These are phyloP conservation scores for Xyrichtys novacula DNA, from an alignment of 2,797 vertebrate species.

Conservation along the genomic window DNA sequence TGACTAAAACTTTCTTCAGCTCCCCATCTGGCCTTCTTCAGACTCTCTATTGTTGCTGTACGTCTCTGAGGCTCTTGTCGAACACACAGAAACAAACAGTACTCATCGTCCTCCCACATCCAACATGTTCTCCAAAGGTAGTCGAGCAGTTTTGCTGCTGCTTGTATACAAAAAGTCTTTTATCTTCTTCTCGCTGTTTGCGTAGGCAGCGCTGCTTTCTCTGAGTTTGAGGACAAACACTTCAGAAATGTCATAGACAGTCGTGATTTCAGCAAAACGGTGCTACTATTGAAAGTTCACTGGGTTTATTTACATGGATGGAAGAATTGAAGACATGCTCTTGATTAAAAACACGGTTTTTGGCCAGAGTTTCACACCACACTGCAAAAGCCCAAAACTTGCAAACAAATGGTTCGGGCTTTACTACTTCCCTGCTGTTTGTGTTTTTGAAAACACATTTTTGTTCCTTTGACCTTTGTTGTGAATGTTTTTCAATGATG, in stretches of 20 bases:
- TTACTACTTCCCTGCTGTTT: no score
- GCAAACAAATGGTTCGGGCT: no score
- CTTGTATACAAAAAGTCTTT: background rate
- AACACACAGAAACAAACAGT: constrained; percentile 24
- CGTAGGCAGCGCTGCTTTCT: constrained; percentile 7
- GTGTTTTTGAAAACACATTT: no score
- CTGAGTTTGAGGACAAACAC: constrained; percentile 9
- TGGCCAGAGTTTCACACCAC: background rate
- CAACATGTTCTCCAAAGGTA: constrained; percentile 41
- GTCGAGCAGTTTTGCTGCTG: constrained; percentile 3
- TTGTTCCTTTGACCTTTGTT: no score
- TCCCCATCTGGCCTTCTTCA: background rate
- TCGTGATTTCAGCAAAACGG: background rate
- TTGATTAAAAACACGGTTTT: background rate
- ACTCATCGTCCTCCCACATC: constrained; percentile 33
- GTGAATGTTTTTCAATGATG: no score
- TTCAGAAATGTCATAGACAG: background rate
- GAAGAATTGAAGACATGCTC: background rate
- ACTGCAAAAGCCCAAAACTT: no score
- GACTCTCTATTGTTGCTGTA: background rate
- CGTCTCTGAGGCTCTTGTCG: background rate
- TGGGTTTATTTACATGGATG: background rate
- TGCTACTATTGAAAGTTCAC: background rate
- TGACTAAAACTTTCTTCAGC: no score
- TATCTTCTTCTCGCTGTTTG: background rate